Base-by-base conservation (phyloP, 2,888 invertebrate species). In the Hirtodrosophila histrioides region DNA sequence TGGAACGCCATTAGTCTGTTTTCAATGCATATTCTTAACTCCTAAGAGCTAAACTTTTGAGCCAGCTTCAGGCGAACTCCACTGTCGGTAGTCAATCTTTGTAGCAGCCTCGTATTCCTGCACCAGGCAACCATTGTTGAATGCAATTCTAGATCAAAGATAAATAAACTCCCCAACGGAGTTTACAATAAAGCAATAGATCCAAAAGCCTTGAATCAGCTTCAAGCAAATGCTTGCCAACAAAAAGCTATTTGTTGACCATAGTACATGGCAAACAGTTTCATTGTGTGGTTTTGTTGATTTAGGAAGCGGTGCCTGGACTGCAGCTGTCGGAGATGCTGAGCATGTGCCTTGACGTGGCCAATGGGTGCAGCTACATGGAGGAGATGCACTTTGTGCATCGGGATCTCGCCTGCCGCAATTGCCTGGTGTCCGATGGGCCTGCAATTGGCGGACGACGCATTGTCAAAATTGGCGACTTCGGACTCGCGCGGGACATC, bases 351-450 rank as follows among this genome's bases (percentile, higher is more conserved):
- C 95, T 97, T 69, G 99, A 99, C 89, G 98, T 99, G 9, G 97
- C 98, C 0, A 95, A 96, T 69, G 99, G 99, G 3, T 99, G 99
- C 91, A 94, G 96, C 55, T 99, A 99, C 91, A 92, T 99, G 66
- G 99, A 99, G 91, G 97, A 98, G 91, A 96, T 98, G 94, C 98
- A 98, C 90, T 99, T 98, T 91, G 98, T 99, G 0, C 99, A 99
- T 92, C 94, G 98, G 68, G 99, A 99, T 93, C 93, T 99, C 61
- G 99, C 99, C 0, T 98, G 98, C 72, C 93, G 99, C 49, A 99
- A 99, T 92, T 99, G 99, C 88, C 93, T 99, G 11, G 98, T 99
- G 0, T 96, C 97, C 0, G 86, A 86, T 9, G 57, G 72, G 11
- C 94, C 94, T 3, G 36, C 54, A 3, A 48, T 69, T 12, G 67